A percentile compares a stretch with the other conserved stretches of the same genome.
These are phyloP conservation scores for Nomada fucata DNA, from an alignment of 2,888 invertebrate genomes.

Conservation along the genomic window DNA sequence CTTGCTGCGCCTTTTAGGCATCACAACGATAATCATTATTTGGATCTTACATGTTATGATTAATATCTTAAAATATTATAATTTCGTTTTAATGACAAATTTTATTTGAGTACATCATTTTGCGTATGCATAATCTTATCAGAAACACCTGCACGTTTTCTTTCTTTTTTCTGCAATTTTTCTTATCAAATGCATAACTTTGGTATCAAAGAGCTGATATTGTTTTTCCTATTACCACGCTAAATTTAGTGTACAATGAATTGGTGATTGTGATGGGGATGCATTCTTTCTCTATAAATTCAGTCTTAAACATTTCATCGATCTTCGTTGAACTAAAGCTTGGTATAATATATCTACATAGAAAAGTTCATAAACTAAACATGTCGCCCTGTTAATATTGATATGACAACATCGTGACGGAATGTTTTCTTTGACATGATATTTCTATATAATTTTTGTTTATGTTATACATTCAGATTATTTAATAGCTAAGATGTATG, in stretches of 20 bases:
- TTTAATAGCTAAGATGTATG: constrained; percentile 63
- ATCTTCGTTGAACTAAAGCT: constrained; percentile 73
- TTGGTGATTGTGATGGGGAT: constrained; percentile 80
- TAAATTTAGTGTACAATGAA: constrained; percentile 79
- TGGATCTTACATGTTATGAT: constrained; percentile 15
- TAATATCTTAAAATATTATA: constrained; percentile 36
- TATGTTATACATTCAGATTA: constrained; percentile 64
- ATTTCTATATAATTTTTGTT: constrained; percentile 56
- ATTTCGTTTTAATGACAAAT: constrained; percentile 27
- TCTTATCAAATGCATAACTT: constrained; percentile 80
- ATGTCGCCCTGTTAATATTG: constrained; percentile 65
- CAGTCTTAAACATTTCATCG: constrained; percentile 82
- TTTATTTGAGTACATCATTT: constrained; percentile 28
- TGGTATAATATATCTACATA: constrained; percentile 66
- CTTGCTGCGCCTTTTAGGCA: background rate
- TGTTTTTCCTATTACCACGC: constrained; percentile 70
- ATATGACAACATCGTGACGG: constrained; percentile 76
- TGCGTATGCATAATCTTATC: constrained; percentile 67
- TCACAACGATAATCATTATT: constrained; percentile 22
- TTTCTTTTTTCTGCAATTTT: constrained; percentile 65
- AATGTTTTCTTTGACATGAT: constrained; percentile 68
- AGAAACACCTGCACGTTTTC: constrained; percentile 66
- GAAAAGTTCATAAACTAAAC: constrained; percentile 67
- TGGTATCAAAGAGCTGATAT: constrained; percentile 83
- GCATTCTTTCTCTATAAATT: constrained; percentile 80